Percentiles rank a stretch among this genome's conserved stretches.
Evolutionary conservation across 2,888 invertebrate species (phyloP).

Genomic region (Synanthedon tipuliformis): DNA sequence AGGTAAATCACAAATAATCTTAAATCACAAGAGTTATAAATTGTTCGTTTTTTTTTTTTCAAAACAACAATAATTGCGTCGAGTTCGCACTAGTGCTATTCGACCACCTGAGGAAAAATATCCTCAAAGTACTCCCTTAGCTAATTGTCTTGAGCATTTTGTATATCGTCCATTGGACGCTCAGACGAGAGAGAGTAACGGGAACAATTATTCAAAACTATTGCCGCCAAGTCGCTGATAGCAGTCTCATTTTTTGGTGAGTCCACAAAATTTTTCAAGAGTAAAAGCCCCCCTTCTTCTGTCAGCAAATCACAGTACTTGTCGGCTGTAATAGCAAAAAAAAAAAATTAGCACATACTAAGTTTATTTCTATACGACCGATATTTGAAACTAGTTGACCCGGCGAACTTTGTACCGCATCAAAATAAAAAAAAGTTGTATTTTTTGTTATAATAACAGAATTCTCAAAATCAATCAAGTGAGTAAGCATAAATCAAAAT

Average conservation of each 20-base stretch:
- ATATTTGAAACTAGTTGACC: no score
- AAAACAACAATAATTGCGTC: no score
- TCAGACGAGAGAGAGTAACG: constrained; percentile 11
- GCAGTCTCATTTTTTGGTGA: constrained; percentile 73
- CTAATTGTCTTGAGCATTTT: constrained; percentile 28
- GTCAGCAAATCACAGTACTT: constrained; percentile 93
- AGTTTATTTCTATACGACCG: no score
- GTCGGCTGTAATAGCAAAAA: constrained; percentile 71
- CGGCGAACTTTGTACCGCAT: no score
- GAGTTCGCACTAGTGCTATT: constrained; percentile 15
- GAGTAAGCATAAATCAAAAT: no score
- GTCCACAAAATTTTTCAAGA: constrained; percentile 75
- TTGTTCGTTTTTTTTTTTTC: no score
- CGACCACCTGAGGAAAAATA: constrained; percentile 28
- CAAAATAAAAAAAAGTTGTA: no score
- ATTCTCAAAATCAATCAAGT: no score
- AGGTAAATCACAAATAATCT: no score
- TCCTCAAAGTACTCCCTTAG: constrained; percentile 45
- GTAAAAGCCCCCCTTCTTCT: constrained; percentile 83
- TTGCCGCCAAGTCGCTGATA: constrained; percentile 76
- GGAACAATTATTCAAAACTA: constrained; percentile 76
- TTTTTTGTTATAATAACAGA: no score
- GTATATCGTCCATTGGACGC: background rate
- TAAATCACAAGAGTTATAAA: no score
- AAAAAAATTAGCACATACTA: background rate